Evolutionary conservation across 2,797 vertebrate species (phyloP).

Genomic region (Petrocephalus sullivani): DNA sequence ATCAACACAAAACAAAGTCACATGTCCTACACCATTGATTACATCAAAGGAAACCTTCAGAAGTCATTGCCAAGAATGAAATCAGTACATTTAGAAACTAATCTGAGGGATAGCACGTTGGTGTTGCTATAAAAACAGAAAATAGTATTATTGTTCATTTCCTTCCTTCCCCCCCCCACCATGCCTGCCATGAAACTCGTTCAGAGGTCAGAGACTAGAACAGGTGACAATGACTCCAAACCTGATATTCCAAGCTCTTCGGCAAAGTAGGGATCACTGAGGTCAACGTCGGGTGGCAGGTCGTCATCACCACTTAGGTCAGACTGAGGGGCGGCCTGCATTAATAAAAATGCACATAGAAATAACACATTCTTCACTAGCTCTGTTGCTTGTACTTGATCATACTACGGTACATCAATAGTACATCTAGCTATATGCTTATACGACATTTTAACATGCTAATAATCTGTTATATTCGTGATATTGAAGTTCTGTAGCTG

Average conservation of each 20-base stretch:
- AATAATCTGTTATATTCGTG: not conserved
- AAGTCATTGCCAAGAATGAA: constrained; percentile 13
- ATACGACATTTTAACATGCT: not conserved
- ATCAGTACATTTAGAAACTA: not conserved
- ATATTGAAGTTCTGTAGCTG: not conserved
- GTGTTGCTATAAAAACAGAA: not conserved
- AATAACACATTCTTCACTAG: not conserved
- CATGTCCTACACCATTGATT: constrained; percentile 1
- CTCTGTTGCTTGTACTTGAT: not conserved
- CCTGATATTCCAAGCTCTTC: constrained; percentile 73
- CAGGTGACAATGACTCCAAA: constrained; percentile 36
- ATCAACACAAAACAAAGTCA: not conserved
- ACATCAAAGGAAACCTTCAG: not conserved
- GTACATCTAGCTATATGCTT: not conserved
- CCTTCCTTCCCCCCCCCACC: not conserved
- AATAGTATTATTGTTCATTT: not conserved
- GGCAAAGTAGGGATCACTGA: constrained; percentile 79
- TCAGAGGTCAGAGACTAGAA: not conserved
- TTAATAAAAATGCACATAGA: not conserved
- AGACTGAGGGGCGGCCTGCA: constrained; percentile 49
- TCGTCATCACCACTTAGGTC: constrained; percentile 77
- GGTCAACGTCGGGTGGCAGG: constrained; percentile 77
- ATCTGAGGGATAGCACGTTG: not conserved
- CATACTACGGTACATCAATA: not conserved
- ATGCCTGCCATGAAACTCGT: not conserved